Percentiles rank a stretch among this genome's conserved stretches.
Evolutionary conservation across 2,797 vertebrate genomes (phyloP).

Genomic region (Enteromius afrohamiltoni): DNA sequence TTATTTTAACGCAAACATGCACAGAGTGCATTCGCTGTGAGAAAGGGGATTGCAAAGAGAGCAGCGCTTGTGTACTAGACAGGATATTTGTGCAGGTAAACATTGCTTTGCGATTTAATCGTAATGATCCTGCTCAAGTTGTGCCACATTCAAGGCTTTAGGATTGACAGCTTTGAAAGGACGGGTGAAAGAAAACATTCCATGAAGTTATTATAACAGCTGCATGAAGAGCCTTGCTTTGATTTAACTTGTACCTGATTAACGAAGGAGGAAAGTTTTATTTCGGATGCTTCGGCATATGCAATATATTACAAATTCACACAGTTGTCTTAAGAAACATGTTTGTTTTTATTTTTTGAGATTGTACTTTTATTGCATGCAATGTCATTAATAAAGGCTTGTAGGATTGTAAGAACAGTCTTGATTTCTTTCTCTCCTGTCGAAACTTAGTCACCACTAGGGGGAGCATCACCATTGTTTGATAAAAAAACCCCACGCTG

Average conservation of each 20-base stretch:
- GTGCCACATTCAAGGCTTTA: slow-evolving; percentile 21
- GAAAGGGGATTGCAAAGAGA: not conserved
- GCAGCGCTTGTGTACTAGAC: not conserved
- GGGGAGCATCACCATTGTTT: slow-evolving; percentile 21
- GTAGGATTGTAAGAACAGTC: slow-evolving; percentile 47
- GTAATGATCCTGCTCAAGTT: not conserved
- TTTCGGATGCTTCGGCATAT: not conserved
- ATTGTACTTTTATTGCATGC: slow-evolving; percentile 53
- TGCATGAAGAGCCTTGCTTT: slow-evolving; percentile 39
- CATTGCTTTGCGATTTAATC: not conserved
- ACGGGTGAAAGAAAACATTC: not conserved
- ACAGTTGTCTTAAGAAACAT: slow-evolving; percentile 43
- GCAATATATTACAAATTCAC: slow-evolving; percentile 13
- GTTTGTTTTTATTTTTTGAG: slow-evolving; percentile 44
- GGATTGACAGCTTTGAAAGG: slow-evolving; percentile 20
- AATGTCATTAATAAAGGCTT: slow-evolving; percentile 67
- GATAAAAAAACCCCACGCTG: not conserved
- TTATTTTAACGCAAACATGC: slow-evolving; percentile 1
- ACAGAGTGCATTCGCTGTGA: not conserved
- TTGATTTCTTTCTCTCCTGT: not conserved
- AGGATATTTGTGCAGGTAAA: not conserved
- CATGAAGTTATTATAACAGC: not conserved
- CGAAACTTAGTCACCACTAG: slow-evolving; percentile 20
- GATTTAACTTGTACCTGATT: slow-evolving; percentile 1
- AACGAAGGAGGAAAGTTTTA: not conserved